Conservation (phyloP, 2,888 invertebrate genomes). For the Galeopsomyia nigrocyanea region DNA sequence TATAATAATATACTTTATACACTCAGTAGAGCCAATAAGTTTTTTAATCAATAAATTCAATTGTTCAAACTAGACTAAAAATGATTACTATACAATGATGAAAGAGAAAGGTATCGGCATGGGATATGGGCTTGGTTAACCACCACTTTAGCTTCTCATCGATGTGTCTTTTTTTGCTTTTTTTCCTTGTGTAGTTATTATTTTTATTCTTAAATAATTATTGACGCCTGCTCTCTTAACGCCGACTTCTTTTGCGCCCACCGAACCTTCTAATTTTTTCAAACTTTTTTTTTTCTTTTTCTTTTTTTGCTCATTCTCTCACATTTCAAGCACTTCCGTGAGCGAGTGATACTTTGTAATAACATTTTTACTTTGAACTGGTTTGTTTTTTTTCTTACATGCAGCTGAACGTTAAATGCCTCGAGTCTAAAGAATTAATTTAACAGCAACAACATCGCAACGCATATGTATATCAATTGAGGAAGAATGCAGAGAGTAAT, state of each 20-base stretch:
- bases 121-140: conserved; percentile 55
- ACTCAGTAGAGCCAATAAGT: conserved; percentile 66
- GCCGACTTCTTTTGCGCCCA: conserved; percentile 37
- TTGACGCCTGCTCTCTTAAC: conserved; percentile 54
- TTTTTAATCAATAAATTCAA: conserved; percentile 61
- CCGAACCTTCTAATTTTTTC: conserved; percentile 7
- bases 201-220: too few relatives aligned
- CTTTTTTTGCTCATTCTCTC: conserved; percentile 29
- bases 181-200: conserved; percentile 40
- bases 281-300: conserved; percentile 22
- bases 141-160: conserved; percentile 33
- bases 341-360: conserved; percentile 32
- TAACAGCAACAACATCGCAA: conserved; percentile 53
- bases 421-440: conserved; percentile 51
- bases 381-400: conserved; percentile 30
- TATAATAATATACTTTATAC: conserved; percentile 56
- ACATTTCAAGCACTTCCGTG: conserved; percentile 25
- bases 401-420: conserved; percentile 52
- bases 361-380: conserved; percentile 12
- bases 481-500: conserved; percentile 56
- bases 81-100: conserved; percentile 68
- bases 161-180: conserved; percentile 15
- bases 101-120: conserved; percentile 63
- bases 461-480: conserved; percentile 40
- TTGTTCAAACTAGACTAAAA: conserved; percentile 65